Evolutionary conservation across 2,888 invertebrate genomes (phyloP), one percentile per base, ranked within the genome.

Genomic region (Ryuthela nishihirai): DNA sequence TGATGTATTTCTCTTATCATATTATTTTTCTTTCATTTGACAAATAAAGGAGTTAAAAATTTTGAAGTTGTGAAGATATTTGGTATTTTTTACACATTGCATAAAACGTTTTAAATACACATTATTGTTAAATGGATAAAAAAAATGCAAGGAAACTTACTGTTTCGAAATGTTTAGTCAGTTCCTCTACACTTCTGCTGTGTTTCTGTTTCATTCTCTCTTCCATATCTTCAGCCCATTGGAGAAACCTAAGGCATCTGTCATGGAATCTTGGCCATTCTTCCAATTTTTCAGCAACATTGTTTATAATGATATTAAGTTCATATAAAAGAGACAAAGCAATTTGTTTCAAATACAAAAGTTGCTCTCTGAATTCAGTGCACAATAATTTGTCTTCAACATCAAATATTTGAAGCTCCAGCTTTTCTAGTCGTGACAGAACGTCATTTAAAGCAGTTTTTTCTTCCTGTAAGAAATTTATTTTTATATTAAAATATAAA

Each of bases 141-240:
- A 26, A 50, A 44, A 2, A 7, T n/a, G 12, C 10, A 41, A 34
- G 1, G 2, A 35, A 10, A 45, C 48, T 45, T 49, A 60, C 60
- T 4, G 4, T 23, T 34, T 52, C 18, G n/a, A 60, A 20, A 29
- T 41, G 26, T 20, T 54, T 21, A 6, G 35, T 15, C 18, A 49
- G n/a, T 17, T 12, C 21, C 32, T 49, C 54, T 15, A 38, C 36
- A 15, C 41, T 15, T 29, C 41, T 32, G 4, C n/a, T n/a, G 29
- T 45, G 44, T 18, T 45, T 18, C n/a, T 23, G 25, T 6, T 45
- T 46, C n/a, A 54, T 23, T 46, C 43, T 46, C 15, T 20, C 9
- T 24, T 41, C 45, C 12, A 42, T 38, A 3, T 26, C 12, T n/a
- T 29, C 21, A 32, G 29, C 20, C 54, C 49, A 46, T 29, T 38